Conservation (phyloP, 2,113 vertebrate species). For the Ochotona princeps region DNA sequence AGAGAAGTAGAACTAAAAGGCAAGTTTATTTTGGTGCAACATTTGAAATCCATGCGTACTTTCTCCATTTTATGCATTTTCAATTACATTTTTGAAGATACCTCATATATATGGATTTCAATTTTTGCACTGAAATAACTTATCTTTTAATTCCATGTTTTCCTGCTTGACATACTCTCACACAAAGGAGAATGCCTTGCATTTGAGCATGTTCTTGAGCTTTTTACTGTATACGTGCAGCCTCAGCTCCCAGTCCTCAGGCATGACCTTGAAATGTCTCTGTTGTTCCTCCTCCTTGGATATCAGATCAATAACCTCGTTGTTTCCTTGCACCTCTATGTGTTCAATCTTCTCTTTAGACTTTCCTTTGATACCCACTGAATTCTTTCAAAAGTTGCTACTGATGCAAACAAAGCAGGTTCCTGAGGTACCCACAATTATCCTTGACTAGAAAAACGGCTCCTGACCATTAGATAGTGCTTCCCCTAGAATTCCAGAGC, state of each 20-base stretch:
- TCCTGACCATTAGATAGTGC: background rate
- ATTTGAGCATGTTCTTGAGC: background rate
- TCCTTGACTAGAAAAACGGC: background rate
- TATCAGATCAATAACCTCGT: background rate
- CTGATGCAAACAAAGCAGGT: constrained; percentile 2
- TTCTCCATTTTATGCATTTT: no score
- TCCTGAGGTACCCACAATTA: background rate
- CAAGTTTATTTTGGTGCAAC: no score
- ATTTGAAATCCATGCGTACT: no score
- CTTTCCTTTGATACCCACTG: background rate
- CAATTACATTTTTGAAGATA: no score
- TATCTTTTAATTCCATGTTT: no score
- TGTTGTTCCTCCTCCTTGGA: background rate
- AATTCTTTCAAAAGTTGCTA: background rate
- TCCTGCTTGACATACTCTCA: no score
- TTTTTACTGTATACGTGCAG: background rate
- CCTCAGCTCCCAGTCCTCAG: background rate
- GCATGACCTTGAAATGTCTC: constrained; percentile 22
- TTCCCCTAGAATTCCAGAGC: background rate
- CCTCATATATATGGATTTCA: no score
- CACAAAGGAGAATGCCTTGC: background rate
- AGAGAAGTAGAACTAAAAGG: no score
- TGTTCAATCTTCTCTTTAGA: background rate
- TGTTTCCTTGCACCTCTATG: background rate
- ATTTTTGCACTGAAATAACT: no score